Evolutionary conservation across 2,113 vertebrate genomes (phyloP), one percentile per base, ranked within the genome.

Genomic region (Mustelus asterias): DNA sequence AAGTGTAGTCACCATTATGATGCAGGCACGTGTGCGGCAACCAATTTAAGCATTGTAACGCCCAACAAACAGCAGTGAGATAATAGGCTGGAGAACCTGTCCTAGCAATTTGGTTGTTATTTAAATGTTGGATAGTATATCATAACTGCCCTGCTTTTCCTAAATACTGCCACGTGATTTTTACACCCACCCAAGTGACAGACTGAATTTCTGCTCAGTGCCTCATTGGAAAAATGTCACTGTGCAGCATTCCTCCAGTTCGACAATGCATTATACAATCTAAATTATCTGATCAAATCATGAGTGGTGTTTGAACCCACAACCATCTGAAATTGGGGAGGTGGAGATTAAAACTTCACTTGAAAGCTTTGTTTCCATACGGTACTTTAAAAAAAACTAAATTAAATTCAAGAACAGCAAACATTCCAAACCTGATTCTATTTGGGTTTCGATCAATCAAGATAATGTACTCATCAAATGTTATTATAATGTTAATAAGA

Each of bases 401-500:
- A 67, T 0, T 33, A 92, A 37, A 65, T 93, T 65, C 7, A 37
- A 65, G 0, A 58, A 65, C n/a, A 2, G 33, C 60, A 10, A 65
- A 67, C 33, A 93, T 65, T 65, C n/a, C 58, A 65, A 37, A 90
- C 29, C 26, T 63, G 10, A 63, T 63, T n/a, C 63, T 92, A 20
- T 20, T 37, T 10, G 37, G 60, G 13, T 65, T 93, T 93, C 63
- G 2, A 65, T 92, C 60, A 29, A 58, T 26, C 26, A 58, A 83
- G 18, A 83, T 83, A 58, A 65, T 37, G 26, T 92, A 8, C 16
- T 20, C 58, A 92, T 20, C 60, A n/a, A 37, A 67, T 58, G 2
- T 37, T 93, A 93, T 65, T 92, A 78, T 76, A 76, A 67, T 54
- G 26, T 41, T n/a, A 78, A 33, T 63, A 33, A 96, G n/a, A 97